Evolutionary conservation across 2,113 vertebrate species (phyloP).

Genomic region (Coregonus clupeaformis): DNA sequence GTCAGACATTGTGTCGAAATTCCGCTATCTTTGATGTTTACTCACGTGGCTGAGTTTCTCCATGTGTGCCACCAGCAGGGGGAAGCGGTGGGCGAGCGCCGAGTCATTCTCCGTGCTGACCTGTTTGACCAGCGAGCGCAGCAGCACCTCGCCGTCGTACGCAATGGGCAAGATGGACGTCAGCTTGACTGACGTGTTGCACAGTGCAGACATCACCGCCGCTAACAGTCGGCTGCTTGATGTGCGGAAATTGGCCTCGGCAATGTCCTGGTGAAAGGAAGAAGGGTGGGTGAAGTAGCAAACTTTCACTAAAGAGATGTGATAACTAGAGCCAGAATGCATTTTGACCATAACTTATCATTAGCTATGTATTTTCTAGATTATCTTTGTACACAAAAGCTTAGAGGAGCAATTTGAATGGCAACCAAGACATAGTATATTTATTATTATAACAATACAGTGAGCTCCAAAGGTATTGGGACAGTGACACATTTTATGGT

Average conservation of each 20-base stretch:
- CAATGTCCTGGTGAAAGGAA: conserved; percentile 82
- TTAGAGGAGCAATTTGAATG: no score
- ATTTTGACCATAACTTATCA: no score
- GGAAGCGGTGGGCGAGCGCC: conserved; percentile 92
- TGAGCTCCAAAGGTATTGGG: no score
- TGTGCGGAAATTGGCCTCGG: conserved; percentile 96
- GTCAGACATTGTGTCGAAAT: not conserved
- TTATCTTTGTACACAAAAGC: not conserved
- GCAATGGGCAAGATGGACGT: conserved; percentile 98
- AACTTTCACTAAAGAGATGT: not conserved
- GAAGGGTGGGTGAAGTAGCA: not conserved
- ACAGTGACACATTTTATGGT: no score
- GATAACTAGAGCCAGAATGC: not conserved
- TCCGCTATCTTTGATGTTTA: not conserved
- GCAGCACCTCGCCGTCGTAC: conserved; percentile 90
- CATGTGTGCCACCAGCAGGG: conserved; percentile 95
- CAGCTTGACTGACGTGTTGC: conserved; percentile 94
- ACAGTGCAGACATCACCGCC: conserved; percentile 97
- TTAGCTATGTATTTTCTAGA: not conserved
- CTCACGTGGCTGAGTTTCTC: conserved; percentile 97
- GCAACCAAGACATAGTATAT: no score
- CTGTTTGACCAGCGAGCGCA: conserved; percentile 93
- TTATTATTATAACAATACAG: no score
- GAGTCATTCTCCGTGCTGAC: conserved; percentile 98
- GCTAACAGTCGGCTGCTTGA: conserved; percentile 95